These are phyloP conservation scores for Poecilobothrus nobilitatus DNA, from an alignment of 2,888 invertebrate species.

Conservation along the genomic window DNA sequence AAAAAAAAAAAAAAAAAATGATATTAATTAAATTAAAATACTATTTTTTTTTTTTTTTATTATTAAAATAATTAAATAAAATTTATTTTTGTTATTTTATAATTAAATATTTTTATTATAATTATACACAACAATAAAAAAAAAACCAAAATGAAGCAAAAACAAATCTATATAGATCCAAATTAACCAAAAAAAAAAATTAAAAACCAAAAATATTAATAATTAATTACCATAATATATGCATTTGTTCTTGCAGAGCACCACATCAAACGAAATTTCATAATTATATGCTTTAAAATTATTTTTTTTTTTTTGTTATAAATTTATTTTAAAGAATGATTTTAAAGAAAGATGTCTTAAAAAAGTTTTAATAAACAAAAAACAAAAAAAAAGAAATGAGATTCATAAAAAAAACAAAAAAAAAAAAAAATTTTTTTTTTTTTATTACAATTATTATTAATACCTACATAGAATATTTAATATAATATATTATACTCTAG, in stretches of 20 bases:
- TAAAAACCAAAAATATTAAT: not conserved
- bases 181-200: no score
- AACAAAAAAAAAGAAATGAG: no score
- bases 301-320: not conserved
- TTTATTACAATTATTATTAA: no score
- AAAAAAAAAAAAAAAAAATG: not conserved
- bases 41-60: not conserved
- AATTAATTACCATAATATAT: not conserved
- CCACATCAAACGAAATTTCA: slow-evolving; percentile 36
- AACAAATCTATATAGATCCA: no score
- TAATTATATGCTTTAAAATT: slow-evolving; percentile 33
- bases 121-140: no score
- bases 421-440: no score
- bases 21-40: not conserved
- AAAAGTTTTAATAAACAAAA: no score
- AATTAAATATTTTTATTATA: not conserved
- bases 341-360: no score
- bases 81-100: not conserved
- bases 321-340: not conserved
- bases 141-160: no score
- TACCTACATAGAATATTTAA: no score
- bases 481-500: no score
- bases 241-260: slow-evolving; percentile 37
- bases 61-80: not conserved
- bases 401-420: no score